phyloP scores from a whole-genome alignment of 2,888 invertebrate species.

The Liopterus haemorrhoidalis region DNA sequence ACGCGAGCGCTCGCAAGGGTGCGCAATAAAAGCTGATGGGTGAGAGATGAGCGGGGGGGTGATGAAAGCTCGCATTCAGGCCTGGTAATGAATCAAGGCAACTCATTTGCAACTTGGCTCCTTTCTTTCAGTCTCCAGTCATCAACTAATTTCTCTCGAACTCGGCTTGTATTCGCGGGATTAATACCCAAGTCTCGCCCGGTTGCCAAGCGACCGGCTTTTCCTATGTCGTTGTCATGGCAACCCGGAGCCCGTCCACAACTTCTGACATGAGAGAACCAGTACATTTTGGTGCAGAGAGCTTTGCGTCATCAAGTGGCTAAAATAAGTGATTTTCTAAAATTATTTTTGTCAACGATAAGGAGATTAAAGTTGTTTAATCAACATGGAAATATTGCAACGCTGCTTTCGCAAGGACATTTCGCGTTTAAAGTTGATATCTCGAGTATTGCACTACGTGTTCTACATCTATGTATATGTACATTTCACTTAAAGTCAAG shows the following conservation, averaged over 20 bases:
- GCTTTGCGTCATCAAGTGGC: too few relatives aligned
- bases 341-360: too few relatives aligned
- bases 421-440: too few relatives aligned
- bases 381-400: too few relatives aligned
- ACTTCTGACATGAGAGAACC: too few relatives aligned
- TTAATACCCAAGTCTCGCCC: constrained; percentile 39
- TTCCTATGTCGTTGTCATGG: constrained; percentile 13
- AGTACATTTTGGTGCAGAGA: too few relatives aligned
- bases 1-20: constrained; percentile 10
- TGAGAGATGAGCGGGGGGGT: constrained; percentile 9
- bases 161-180: constrained; percentile 41
- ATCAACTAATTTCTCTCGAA: constrained; percentile 45
- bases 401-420: too few relatives aligned
- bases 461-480: too few relatives aligned
- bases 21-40: constrained; percentile 18
- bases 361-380: too few relatives aligned
- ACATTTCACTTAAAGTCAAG: too few relatives aligned
- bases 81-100: constrained; percentile 40
- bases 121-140: constrained; percentile 43
- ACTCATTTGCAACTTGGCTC: constrained; percentile 44
- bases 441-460: too few relatives aligned
- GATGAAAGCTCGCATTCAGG: constrained; percentile 28
- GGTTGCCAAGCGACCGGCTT: constrained; percentile 12
- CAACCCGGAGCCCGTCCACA: constrained; percentile 9
- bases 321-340: too few relatives aligned